Base-by-base conservation (phyloP, 2,113 vertebrate species). In the Trichomycterus rosablanca region DNA sequence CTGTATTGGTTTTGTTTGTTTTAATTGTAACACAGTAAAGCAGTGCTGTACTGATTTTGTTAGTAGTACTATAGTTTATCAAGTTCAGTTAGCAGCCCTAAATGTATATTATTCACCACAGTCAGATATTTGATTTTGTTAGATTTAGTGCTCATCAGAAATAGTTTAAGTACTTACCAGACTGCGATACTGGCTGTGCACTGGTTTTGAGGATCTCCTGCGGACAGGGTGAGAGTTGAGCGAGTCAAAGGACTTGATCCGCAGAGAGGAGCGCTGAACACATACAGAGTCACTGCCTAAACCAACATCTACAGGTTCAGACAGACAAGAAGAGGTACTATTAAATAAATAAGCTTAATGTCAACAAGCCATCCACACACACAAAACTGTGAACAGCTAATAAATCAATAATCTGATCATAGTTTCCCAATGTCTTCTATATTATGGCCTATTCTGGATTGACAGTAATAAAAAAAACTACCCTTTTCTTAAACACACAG, bases 201-300 rank as follows among this genome's bases (percentile, higher is more conserved):
- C 85, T 80, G 88, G 78, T 78, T 90, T 93, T 60, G 93, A 95
- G 73, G 92, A 89, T 76, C 91, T 90, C 24, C 83, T 83, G 46
- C 87, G 86, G 40, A 73, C 69, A 79, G 89, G 79, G 71, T 93
- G 93, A 14, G 89, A 87, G 83, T 91, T 93, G 66, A 94, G 78
- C 18, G 94, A 97, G 81, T 98, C 95, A 3, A 96, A 93, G 0
- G 95, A 97, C 72, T 97, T 98, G 78, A 94, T 97, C 63, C 93
- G 89, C 58, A 90, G 80, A 48, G 90, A 89, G 1, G 89, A 90
- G 39, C 72, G 90, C 32, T 89, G 87, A 28, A 80, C 78, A 1
- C 90, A 93, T 76, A 88, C 86, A 10, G 88, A 86, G 76, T 96
- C 92, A 49, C 85, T 90, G 46, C 88, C 85, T 32, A 88, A 82